Evolutionary conservation across 2,797 vertebrate species (phyloP).

Genomic region (Spheniscus humboldti): DNA sequence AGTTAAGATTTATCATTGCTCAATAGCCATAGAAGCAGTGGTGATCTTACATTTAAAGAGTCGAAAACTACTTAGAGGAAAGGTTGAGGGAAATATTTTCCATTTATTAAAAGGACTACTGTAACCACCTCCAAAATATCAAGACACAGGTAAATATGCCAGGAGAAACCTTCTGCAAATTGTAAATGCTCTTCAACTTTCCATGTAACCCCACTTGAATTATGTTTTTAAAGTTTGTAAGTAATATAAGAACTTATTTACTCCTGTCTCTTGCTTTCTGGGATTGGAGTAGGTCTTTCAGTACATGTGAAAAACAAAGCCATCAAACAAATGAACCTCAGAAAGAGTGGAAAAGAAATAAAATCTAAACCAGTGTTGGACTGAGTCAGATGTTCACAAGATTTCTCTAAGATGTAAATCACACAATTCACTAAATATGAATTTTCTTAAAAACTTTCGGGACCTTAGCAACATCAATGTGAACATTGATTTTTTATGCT

Average conservation of each 20-base stretch:
- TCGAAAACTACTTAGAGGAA: not conserved
- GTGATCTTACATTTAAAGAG: not conserved
- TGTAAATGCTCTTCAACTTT: not conserved
- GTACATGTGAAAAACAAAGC: not conserved
- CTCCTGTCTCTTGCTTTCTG: not conserved
- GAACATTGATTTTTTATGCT: not conserved
- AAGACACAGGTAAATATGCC: not conserved
- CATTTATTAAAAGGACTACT: not conserved
- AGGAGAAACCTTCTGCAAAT: not conserved
- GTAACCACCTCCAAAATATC: not conserved
- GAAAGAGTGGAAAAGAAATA: not conserved
- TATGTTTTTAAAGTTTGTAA: not conserved
- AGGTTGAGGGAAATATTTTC: not conserved
- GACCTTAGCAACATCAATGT: not conserved
- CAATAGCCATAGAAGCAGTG: not conserved
- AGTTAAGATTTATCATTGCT: not conserved
- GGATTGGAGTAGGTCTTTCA: not conserved
- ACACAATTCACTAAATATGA: not conserved
- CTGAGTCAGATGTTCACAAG: not conserved
- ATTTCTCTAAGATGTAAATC: not conserved
- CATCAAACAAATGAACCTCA: not conserved
- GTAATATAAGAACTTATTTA: not conserved
- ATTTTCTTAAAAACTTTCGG: not conserved
- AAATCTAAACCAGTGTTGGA: not conserved
- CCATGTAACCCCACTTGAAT: not conserved